phyloP scores from a whole-genome alignment of 2,113 vertebrate species.

The Sturnira hondurensis region DNA sequence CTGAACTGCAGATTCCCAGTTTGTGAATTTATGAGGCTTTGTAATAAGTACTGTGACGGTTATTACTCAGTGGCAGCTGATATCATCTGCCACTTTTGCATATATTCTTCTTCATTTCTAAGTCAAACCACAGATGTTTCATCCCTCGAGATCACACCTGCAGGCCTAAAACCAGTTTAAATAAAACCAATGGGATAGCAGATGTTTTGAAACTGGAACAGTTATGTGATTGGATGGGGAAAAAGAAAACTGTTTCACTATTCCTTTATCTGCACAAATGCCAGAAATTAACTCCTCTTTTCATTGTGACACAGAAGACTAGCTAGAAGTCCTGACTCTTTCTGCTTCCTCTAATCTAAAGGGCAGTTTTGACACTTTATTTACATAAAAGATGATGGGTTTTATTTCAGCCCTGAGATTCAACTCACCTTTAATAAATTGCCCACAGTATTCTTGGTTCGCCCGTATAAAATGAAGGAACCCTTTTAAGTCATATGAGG shows the following conservation, averaged over 20 bases:
- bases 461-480: slow-evolving; percentile 43
- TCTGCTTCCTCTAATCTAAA: neutral
- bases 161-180: slow-evolving; percentile 69
- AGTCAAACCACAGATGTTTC: slow-evolving; percentile 75
- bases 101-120: slow-evolving; percentile 67
- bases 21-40: slow-evolving; percentile 74
- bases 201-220: slow-evolving; percentile 73
- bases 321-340: neutral
- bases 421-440: slow-evolving; percentile 58
- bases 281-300: slow-evolving; percentile 42
- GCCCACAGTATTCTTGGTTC: neutral
- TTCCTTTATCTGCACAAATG: slow-evolving; percentile 42
- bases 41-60: slow-evolving; percentile 50
- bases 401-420: slow-evolving; percentile 45
- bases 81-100: slow-evolving; percentile 69
- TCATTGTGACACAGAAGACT: neutral
- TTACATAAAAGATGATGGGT: slow-evolving; percentile 39
- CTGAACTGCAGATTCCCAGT: slow-evolving; percentile 65
- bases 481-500: slow-evolving; percentile 52
- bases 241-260: slow-evolving; percentile 20
- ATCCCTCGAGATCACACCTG: slow-evolving; percentile 76
- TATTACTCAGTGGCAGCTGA: slow-evolving; percentile 70
- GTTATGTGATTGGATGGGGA: slow-evolving; percentile 33
- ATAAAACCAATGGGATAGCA: slow-evolving; percentile 48
- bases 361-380: slow-evolving; percentile 18